Evolutionary conservation across 2,888 invertebrate species (phyloP), one percentile per base, ranked within the genome.

Genomic region (Eurytoma adleriae): DNA sequence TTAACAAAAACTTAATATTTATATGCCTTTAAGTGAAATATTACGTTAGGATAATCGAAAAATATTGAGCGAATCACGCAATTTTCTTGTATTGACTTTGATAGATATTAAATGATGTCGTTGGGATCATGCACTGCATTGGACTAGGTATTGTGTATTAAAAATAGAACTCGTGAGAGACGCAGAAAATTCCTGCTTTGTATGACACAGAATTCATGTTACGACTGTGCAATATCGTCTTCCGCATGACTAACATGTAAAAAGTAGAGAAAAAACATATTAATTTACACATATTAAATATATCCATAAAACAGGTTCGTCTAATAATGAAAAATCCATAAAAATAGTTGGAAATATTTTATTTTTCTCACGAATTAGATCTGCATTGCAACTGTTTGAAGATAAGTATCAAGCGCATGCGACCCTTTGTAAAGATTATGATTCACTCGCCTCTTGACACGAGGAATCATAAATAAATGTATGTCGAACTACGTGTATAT

Each of bases 391-490:
- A n/a, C 4, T n/a, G 30, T 14, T 13, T 10, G 14, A 16, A 14
- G 62, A 16, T 30, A 62, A 7, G 30, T 30, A 30, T 30, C 2
- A n/a, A 30, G 10, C n/a, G 40, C 5, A 40, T 40, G 5, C 30
- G 27, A 24, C 16, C 62, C 40, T 48, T n/a, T n/a, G 54, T n/a
- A 10, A 68, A 27, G 16, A 30, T 52, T 69, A 27, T 74, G 69
- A 69, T 56, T 79, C 74, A 57, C 40, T 56, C 16, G 3, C 48
- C 14, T 62, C 18, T 56, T 56, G 52, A 20, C 56, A 62, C 48
- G 18, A 56, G 48, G 61, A 66, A 56, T 68, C n/a, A 54, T 61
- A 61, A 73, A 68, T 69, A 79, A 68, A 61, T 64, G 64, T 16
- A 24, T 0, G 27, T 3, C 18, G 18, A 18, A 73, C 62, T 30